Percentiles rank a stretch among this genome's conserved stretches.
Conservation (phyloP, 2,888 invertebrate genomes). For the Lasioglossum malachurum region DNA sequence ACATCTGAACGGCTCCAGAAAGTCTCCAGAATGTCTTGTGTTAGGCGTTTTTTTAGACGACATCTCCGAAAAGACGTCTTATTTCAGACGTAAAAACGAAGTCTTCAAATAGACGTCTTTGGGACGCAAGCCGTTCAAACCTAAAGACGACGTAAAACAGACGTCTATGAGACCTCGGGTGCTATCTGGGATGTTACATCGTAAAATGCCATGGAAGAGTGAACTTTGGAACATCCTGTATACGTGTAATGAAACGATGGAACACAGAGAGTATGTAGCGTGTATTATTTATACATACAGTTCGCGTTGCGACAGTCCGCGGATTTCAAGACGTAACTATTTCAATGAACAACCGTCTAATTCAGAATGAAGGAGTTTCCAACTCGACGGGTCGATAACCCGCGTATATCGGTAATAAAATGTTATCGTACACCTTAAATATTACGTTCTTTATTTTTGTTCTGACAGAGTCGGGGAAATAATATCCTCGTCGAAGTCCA, state of each 20-base stretch:
- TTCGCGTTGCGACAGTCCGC: not conserved
- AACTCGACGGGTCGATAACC: constrained; percentile 12
- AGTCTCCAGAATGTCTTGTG: no score
- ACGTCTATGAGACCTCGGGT: no score
- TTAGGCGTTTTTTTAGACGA: no score
- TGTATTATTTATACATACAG: not conserved
- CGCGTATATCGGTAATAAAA: constrained; percentile 36
- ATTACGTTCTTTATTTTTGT: constrained; percentile 59
- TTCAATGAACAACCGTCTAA: not conserved
- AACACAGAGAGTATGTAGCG: not conserved
- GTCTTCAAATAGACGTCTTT: no score
- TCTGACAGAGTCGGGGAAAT: constrained; percentile 55
- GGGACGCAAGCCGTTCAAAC: no score
- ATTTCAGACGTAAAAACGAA: no score
- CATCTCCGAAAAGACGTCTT: no score
- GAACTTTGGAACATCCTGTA: not conserved
- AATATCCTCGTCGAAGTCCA: constrained; percentile 36
- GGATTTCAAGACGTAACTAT: not conserved
- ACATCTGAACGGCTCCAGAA: no score
- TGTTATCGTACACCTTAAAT: constrained; percentile 51
- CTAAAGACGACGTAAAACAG: no score
- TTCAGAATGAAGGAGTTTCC: constrained; percentile 10
- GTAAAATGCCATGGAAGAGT: not conserved
- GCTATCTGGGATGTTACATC: not conserved
- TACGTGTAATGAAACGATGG: constrained; percentile 12